These are phyloP conservation scores for Epirrita christyi DNA, from an alignment of 2,888 invertebrate species.

Conservation along the genomic window DNA sequence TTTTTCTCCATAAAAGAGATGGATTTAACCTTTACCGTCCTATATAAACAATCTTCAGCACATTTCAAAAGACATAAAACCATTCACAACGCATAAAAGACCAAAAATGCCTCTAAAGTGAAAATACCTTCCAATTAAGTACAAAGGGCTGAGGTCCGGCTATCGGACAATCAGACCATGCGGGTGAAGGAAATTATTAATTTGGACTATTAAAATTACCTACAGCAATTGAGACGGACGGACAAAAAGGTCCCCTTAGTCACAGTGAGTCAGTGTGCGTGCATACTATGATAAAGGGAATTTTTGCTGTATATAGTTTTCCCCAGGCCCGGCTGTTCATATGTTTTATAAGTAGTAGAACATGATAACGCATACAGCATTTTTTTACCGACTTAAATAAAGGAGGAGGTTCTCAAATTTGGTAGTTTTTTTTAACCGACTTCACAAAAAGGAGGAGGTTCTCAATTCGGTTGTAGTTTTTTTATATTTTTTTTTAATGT, in stretches of 20 bases:
- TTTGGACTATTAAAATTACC: constrained; percentile 72
- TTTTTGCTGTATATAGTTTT: too few species aligned
- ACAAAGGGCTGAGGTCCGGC: constrained; percentile 59
- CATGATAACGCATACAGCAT: too few species aligned
- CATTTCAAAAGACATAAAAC: constrained; percentile 26
- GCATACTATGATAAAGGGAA: constrained; percentile 20
- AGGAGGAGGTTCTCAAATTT: too few species aligned
- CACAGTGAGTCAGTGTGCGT: constrained; percentile 6
- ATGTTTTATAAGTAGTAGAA: too few species aligned
- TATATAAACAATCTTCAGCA: constrained; percentile 27
- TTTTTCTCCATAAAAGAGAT: too few species aligned
- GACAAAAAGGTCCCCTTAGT: constrained; percentile 62
- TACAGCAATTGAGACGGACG: constrained; percentile 62
- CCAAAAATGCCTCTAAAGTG: constrained; percentile 54
- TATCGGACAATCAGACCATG: constrained; percentile 50
- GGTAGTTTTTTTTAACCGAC: too few species aligned
- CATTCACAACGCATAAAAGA: constrained; percentile 25
- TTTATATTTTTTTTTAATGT: too few species aligned
- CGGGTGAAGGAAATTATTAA: constrained; percentile 72
- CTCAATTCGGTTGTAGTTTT: too few species aligned
- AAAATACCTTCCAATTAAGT: constrained; percentile 62
- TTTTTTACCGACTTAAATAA: too few species aligned
- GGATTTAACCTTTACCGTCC: not conserved
- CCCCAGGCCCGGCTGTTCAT: too few species aligned
- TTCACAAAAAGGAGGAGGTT: too few species aligned